Conservation (phyloP, 2,113 vertebrate genomes). For the Dolichallabes microphthalmus region DNA sequence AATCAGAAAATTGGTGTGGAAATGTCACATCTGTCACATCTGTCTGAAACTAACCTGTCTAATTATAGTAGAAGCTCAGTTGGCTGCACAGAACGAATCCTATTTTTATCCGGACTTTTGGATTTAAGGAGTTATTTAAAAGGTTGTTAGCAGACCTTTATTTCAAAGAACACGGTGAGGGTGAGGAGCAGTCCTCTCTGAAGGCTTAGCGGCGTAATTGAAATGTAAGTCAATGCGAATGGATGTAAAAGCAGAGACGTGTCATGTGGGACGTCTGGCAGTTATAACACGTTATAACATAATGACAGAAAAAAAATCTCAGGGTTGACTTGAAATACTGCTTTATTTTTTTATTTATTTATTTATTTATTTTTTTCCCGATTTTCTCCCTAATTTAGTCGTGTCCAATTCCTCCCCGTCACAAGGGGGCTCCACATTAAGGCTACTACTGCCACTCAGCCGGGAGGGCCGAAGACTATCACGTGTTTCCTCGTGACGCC, state of each 20-base stretch:
- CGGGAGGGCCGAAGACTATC: no score
- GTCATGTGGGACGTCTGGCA: neutral
- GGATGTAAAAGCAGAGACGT: neutral
- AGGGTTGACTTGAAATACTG: neutral
- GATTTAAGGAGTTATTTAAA: slow-evolving; percentile 9
- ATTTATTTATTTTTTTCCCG: no score
- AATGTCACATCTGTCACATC: slow-evolving; percentile 31
- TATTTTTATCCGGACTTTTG: neutral
- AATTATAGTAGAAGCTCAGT: slow-evolving; percentile 30
- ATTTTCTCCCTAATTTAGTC: no score
- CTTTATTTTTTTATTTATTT: no score
- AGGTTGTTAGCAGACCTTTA: slow-evolving; percentile 16
- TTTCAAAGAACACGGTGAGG: neutral
- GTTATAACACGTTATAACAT: neutral
- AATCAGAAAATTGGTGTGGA: slow-evolving; percentile 14
- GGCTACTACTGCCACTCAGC: no score
- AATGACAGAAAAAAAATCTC: neutral
- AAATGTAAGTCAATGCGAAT: neutral
- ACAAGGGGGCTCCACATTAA: no score
- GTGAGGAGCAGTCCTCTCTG: neutral
- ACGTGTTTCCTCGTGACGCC: no score
- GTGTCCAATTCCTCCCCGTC: no score
- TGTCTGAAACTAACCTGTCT: slow-evolving; percentile 26
- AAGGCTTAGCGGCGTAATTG: neutral
- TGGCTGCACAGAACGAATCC: neutral